Evolutionary conservation across 2,797 vertebrate species (phyloP).

Genomic region (Natrix natrix): DNA sequence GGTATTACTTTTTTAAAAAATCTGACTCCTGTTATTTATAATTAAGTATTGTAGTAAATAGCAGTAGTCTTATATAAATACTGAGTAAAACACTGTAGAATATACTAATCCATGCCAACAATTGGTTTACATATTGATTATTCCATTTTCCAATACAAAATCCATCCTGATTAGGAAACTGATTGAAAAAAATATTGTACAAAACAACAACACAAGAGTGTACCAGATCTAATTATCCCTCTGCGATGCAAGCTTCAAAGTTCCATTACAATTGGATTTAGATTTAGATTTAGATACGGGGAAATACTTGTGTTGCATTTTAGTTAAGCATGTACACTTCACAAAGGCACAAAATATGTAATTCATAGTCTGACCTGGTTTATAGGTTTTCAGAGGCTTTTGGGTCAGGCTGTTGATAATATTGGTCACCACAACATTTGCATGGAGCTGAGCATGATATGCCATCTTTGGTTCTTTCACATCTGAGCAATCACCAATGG

Average conservation of each 20-base stretch:
- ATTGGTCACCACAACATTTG: slow-evolving; percentile 75
- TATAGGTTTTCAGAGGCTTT: slow-evolving; percentile 77
- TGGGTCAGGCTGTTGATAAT: slow-evolving; percentile 80
- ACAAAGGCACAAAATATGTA: background rate
- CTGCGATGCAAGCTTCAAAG: background rate
- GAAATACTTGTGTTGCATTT: background rate
- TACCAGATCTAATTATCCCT: background rate
- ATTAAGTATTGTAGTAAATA: background rate
- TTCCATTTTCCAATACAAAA: background rate
- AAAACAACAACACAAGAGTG: background rate
- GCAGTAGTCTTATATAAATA: background rate
- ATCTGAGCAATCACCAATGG: slow-evolving; percentile 85
- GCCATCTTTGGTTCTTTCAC: slow-evolving; percentile 86
- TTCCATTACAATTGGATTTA: background rate
- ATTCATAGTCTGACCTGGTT: slow-evolving; percentile 73
- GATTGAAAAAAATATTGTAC: background rate
- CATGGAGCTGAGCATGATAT: slow-evolving; percentile 84
- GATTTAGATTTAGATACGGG: background rate
- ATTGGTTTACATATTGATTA: background rate
- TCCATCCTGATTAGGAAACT: background rate
- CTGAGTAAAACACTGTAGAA: background rate
- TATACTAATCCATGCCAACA: background rate
- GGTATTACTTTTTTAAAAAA: background rate
- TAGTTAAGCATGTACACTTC: background rate
- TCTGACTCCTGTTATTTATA: background rate